Percentiles rank a stretch among this genome's conserved stretches.
phyloP scores from a whole-genome alignment of 2,113 vertebrate species.

The Rhineura floridana region DNA sequence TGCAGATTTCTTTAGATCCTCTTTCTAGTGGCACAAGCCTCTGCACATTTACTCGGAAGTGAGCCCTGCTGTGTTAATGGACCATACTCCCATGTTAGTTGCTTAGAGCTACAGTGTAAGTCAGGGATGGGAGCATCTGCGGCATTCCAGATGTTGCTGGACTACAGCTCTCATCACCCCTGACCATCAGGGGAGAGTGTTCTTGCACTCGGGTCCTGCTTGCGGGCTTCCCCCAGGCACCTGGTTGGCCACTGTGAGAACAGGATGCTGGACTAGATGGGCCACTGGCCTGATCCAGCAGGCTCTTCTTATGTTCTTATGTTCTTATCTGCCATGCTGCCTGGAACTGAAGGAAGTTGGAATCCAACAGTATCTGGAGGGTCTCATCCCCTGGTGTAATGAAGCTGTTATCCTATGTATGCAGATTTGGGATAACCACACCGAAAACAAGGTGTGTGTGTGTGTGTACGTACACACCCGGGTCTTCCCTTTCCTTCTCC shows the following conservation, averaged over 20 bases:
- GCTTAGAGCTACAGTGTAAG: background rate
- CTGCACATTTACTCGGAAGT: background rate
- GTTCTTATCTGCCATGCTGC: background rate
- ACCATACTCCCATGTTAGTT: background rate
- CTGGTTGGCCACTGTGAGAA: too few species aligned
- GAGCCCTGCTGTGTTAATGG: background rate
- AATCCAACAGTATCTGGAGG: background rate
- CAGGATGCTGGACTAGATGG: too few species aligned
- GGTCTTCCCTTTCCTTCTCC: background rate
- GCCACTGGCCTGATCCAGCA: too few species aligned
- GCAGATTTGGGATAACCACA: background rate
- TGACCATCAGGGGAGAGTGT: too few species aligned
- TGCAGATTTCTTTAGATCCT: too few species aligned
- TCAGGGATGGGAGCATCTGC: background rate
- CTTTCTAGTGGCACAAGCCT: too few species aligned
- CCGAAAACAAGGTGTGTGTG: background rate
- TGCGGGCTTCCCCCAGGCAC: too few species aligned
- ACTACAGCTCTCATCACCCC: background rate
- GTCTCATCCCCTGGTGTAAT: background rate
- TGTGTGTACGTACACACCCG: too few species aligned
- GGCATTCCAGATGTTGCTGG: background rate
- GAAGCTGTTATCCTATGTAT: background rate
- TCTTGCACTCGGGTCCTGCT: too few species aligned
- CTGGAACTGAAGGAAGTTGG: background rate
- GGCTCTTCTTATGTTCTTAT: too few species aligned